phyloP scores from a whole-genome alignment of 2,797 vertebrate genomes.

The Mormyrops boulengeri region DNA sequence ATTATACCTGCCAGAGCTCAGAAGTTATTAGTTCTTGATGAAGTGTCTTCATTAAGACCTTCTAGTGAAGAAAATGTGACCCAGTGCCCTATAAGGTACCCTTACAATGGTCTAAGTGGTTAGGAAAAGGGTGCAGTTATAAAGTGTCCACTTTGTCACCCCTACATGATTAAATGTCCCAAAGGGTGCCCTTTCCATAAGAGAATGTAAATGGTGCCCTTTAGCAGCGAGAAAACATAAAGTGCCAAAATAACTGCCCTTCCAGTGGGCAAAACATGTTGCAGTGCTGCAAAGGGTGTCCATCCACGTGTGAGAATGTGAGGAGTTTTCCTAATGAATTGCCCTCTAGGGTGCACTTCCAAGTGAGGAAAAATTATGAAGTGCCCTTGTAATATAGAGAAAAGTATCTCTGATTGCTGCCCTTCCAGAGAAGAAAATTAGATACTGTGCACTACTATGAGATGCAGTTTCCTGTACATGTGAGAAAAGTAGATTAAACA shows the following conservation, averaged over 20 bases:
- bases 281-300: neutral
- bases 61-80: neutral
- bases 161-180: neutral
- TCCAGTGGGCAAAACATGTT: neutral
- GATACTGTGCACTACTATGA: neutral
- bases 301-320: neutral
- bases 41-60: neutral
- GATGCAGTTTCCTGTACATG: neutral
- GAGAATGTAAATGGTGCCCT: neutral
- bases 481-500: neutral
- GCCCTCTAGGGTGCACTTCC: neutral
- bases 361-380: neutral
- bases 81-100: neutral
- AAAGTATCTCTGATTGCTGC: neutral
- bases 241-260: neutral
- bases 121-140: neutral
- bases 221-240: neutral
- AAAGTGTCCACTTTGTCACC: neutral
- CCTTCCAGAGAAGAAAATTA: neutral
- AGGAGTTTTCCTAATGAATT: neutral
- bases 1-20: neutral
- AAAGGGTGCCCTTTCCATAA: neutral
- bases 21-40: neutral
- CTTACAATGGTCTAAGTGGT: neutral
- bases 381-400: neutral